phyloP scores from a whole-genome alignment of 2,888 invertebrate genomes.

The Malthinus flaveolus region DNA sequence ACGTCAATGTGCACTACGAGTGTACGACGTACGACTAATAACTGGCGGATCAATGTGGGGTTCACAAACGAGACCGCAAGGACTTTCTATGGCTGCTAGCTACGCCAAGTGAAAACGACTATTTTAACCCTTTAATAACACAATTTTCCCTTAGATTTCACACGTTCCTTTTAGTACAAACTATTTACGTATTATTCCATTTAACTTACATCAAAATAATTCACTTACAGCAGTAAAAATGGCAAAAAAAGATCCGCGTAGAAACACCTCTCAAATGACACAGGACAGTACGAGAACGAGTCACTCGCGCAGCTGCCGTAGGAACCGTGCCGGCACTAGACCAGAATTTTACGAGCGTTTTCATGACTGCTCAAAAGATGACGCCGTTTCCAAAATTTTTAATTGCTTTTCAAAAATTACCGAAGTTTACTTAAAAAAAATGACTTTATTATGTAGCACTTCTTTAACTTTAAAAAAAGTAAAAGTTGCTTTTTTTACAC shows the following conservation, averaged over 20 bases:
- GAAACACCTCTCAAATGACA: slow-evolving; percentile 25
- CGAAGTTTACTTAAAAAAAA: too few species aligned
- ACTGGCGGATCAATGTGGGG: slow-evolving; percentile 51
- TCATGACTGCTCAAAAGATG: too few species aligned
- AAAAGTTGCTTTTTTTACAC: too few species aligned
- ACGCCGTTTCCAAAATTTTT: too few species aligned
- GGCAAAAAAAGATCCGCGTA: slow-evolving; percentile 25
- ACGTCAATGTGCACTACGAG: slow-evolving; percentile 46
- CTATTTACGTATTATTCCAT: neutral
- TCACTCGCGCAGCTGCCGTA: too few species aligned
- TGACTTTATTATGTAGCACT: too few species aligned
- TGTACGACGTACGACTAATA: slow-evolving; percentile 53
- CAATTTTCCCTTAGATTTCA: neutral
- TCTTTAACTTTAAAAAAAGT: too few species aligned
- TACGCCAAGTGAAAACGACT: neutral
- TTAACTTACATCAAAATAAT: slow-evolving; percentile 4
- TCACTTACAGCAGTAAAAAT: slow-evolving; percentile 11
- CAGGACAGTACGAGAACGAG: neutral
- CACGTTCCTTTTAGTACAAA: neutral
- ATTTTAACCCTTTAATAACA: neutral
- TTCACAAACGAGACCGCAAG: slow-evolving; percentile 51
- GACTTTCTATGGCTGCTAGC: slow-evolving; percentile 35
- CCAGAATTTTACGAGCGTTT: too few species aligned
- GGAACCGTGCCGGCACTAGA: too few species aligned
- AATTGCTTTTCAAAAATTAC: too few species aligned